phyloP scores from a whole-genome alignment of 2,797 vertebrate species.

The Melanotaenia pygmaea region DNA sequence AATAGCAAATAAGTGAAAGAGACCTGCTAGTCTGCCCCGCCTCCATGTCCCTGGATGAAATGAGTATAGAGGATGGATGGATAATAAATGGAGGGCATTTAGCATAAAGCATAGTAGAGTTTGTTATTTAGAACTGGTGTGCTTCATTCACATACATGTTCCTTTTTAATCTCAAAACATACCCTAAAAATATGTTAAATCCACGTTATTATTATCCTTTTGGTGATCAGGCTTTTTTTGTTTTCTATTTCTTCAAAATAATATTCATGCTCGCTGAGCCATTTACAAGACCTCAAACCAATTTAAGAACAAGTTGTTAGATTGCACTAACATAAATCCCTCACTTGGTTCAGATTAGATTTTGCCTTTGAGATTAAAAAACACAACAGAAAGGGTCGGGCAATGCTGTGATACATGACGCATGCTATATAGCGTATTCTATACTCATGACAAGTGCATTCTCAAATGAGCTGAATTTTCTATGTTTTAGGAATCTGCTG shows the following conservation, averaged over 20 bases:
- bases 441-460: neutral
- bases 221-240: neutral
- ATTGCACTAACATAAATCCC: neutral
- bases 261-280: neutral
- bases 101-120: neutral
- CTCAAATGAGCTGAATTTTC: neutral
- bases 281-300: neutral
- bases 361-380: neutral
- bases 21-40: neutral
- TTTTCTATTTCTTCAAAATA: neutral
- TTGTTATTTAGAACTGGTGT: neutral
- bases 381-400: neutral
- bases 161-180: neutral
- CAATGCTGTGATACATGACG: neutral
- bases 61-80: neutral
- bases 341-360: neutral
- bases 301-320: slow-evolving; percentile 3
- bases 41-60: neutral
- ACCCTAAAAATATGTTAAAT: neutral
- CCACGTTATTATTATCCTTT: neutral
- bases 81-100: neutral
- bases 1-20: neutral
- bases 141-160: neutral
- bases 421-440: neutral
- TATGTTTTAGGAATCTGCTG: slow-evolving; percentile 90